phyloP scores from a whole-genome alignment of 2,888 invertebrate species.

The Ptychoptera contaminata region DNA sequence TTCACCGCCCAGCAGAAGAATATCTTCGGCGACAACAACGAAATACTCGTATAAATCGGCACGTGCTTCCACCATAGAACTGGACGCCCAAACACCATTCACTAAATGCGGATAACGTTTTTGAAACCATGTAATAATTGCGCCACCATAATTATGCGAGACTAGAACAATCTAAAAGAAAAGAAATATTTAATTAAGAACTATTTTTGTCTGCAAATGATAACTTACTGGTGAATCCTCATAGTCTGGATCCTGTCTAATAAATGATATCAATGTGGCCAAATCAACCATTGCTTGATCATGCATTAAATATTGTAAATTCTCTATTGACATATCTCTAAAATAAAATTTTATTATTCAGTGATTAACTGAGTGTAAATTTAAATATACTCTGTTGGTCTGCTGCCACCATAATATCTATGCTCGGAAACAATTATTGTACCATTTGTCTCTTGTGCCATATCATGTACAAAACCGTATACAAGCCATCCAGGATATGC shows the following conservation, averaged over 20 bases:
- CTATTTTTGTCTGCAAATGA: too few species aligned
- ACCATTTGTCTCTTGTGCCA: slow-evolving; percentile 36
- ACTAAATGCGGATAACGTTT: slow-evolving; percentile 46
- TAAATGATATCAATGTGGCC: slow-evolving; percentile 20
- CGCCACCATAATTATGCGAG: slow-evolving; percentile 51
- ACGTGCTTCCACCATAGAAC: slow-evolving; percentile 46
- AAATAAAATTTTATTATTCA: slow-evolving; percentile 10
- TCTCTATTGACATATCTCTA: slow-evolving; percentile 39
- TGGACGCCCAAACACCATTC: slow-evolving; percentile 43
- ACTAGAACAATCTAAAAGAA: slow-evolving; percentile 36
- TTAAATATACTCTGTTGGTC: slow-evolving; percentile 41
- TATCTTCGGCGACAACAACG: slow-evolving; percentile 24
- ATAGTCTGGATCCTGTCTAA: too few species aligned
- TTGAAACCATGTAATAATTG: slow-evolving; percentile 52
- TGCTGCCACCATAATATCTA: slow-evolving; percentile 54
- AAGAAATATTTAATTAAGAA: too few species aligned
- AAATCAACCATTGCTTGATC: slow-evolving; percentile 51
- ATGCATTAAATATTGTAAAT: slow-evolving; percentile 42
- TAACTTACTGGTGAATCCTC: slow-evolving; percentile 22
- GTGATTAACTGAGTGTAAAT: neutral
- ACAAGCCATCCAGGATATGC: slow-evolving; percentile 38
- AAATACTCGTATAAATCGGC: slow-evolving; percentile 38
- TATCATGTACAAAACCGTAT: slow-evolving; percentile 38
- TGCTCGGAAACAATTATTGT: slow-evolving; percentile 55
- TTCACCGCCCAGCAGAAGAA: slow-evolving; percentile 20